phyloP scores from a whole-genome alignment of 2,888 invertebrate genomes.

The Mechanitis messenoides region DNA sequence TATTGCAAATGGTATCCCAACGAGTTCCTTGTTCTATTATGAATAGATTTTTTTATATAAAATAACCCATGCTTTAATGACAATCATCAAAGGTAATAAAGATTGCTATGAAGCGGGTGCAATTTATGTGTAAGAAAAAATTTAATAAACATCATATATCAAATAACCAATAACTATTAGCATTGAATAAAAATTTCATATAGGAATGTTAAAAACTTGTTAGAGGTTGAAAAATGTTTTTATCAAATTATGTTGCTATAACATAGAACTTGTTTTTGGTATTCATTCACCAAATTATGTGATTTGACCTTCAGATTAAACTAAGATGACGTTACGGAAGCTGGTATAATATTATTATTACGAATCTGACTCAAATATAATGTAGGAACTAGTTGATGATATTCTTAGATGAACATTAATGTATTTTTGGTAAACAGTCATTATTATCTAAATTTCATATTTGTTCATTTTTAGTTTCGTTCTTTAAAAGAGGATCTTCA shows the following conservation, averaged over 20 bases:
- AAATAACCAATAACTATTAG: conserved; percentile 5
- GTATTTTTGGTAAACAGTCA: too few relatives aligned
- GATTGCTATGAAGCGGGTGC: conserved; percentile 5
- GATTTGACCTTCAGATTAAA: conserved; percentile 10
- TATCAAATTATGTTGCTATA: too few relatives aligned
- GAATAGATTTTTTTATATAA: conserved; percentile 8
- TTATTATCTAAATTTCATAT: too few relatives aligned
- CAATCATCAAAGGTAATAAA: conserved; percentile 11
- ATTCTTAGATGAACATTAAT: background rate
- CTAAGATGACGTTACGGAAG: conserved; percentile 4
- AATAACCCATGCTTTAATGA: conserved; percentile 13
- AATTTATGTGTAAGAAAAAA: conserved; percentile 8
- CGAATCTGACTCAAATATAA: conserved; percentile 8
- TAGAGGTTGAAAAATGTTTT: too few relatives aligned
- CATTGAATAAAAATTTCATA: too few relatives aligned
- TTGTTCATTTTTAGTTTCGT: too few relatives aligned
- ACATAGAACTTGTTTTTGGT: too few relatives aligned
- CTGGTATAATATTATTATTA: background rate
- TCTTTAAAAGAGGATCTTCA: too few relatives aligned
- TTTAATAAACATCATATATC: background rate
- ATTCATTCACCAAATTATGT: background rate
- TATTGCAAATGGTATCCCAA: conserved; percentile 19
- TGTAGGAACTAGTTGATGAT: background rate
- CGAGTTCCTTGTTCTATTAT: conserved; percentile 19
- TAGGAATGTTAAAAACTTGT: too few relatives aligned